These are phyloP conservation scores for Pogonocherus hispidulus DNA, from an alignment of 2,888 invertebrate genomes.

Conservation along the genomic window DNA sequence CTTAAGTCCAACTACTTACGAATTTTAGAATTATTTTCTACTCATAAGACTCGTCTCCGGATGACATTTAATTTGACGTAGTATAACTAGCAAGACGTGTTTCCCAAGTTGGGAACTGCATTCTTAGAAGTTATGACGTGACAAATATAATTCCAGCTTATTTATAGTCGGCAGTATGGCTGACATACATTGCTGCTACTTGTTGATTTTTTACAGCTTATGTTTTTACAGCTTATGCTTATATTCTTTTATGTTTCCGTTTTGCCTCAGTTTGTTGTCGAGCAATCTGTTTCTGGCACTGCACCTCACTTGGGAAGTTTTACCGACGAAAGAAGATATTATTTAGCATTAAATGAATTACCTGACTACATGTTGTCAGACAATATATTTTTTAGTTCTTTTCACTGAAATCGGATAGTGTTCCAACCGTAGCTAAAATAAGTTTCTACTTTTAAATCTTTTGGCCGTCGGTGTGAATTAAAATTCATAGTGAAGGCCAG, in stretches of 20 bases:
- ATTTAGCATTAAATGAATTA: neutral
- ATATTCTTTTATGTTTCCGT: neutral
- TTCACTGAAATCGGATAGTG: too few species aligned
- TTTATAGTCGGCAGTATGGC: slow-evolving; percentile 13
- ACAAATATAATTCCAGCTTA: slow-evolving; percentile 28
- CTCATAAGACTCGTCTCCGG: neutral
- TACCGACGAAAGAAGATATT: neutral
- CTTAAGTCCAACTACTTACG: slow-evolving; percentile 5
- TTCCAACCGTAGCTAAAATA: too few species aligned
- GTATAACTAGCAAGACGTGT: slow-evolving; percentile 1
- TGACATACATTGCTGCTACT: slow-evolving; percentile 21
- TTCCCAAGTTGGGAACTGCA: slow-evolving; percentile 11
- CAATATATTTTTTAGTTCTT: neutral
- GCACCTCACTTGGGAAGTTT: neutral
- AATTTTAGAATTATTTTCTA: neutral
- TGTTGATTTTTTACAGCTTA: slow-evolving; percentile 15
- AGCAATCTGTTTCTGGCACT: neutral
- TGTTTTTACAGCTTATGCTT: neutral
- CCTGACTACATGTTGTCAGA: neutral
- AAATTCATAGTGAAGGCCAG: too few species aligned
- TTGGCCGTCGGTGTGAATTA: too few species aligned
- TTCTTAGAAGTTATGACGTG: slow-evolving; percentile 20
- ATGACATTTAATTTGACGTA: slow-evolving; percentile 15
- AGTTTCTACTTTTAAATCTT: too few species aligned
- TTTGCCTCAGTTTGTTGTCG: neutral